phyloP scores from a whole-genome alignment of 1,140 invertebrate genomes.

The Drosophila ogumai region DNA sequence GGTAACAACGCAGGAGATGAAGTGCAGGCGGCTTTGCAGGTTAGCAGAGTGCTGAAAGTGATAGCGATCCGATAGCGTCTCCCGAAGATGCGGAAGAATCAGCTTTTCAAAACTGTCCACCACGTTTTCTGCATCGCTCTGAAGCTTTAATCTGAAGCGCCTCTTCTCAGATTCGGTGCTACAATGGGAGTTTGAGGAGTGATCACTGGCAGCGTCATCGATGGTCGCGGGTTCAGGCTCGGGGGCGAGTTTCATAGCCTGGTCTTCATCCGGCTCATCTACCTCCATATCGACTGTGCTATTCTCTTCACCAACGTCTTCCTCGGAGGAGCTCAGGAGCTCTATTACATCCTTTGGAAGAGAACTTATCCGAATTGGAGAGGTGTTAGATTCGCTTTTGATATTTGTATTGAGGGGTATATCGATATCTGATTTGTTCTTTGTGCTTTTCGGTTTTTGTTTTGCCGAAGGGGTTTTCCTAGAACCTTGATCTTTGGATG shows the following conservation, averaged over 20 bases:
- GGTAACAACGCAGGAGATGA: conserved; percentile 76
- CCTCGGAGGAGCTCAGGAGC: conserved; percentile 54
- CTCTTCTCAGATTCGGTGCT: conserved; percentile 36
- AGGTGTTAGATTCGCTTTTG: conserved; percentile 1
- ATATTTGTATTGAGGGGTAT: background rate
- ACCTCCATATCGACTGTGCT: conserved; percentile 24
- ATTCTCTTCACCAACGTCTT: conserved; percentile 1
- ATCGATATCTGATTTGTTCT: background rate
- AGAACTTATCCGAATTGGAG: background rate
- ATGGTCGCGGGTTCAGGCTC: background rate
- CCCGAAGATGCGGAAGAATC: conserved; percentile 64
- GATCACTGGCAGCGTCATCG: conserved; percentile 28
- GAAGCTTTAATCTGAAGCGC: conserved; percentile 49
- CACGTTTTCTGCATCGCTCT: conserved; percentile 54
- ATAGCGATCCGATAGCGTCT: conserved; percentile 50
- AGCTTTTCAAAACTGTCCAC: conserved; percentile 76
- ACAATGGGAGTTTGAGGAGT: conserved; percentile 26
- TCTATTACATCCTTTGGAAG: conserved; percentile 26
- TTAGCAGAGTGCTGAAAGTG: conserved; percentile 44
- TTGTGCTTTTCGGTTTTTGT: background rate
- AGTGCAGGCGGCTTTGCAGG: conserved; percentile 53
- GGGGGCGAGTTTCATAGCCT: background rate
- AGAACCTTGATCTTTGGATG: background rate
- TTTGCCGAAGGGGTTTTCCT: background rate
- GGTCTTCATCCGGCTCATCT: background rate